Percentiles rank a stretch among this genome's conserved stretches.
Evolutionary conservation across 92 coral and sea anemone genomes (phyloP).

Genomic region (Epizoanthus fatuus): DNA sequence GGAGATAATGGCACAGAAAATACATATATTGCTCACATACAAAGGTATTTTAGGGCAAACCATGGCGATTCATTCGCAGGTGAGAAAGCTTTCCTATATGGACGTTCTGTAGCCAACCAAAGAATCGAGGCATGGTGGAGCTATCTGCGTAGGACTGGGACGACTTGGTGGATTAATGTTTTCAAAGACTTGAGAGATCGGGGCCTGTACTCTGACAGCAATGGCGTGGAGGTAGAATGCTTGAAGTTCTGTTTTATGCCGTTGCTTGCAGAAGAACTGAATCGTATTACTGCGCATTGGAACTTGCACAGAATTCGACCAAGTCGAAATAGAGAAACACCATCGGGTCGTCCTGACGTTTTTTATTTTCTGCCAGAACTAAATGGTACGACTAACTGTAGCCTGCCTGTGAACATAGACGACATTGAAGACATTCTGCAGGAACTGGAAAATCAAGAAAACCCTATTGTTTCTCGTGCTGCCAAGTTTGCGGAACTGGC

Average conservation of each 20-base stretch:
- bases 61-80: too few species aligned
- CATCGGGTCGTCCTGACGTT: constrained; percentile 30
- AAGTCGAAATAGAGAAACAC: not conserved
- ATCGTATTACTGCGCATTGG: not conserved
- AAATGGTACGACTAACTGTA: not conserved
- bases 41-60: constrained; percentile 20
- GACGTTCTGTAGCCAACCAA: too few species aligned
- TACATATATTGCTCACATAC: constrained; percentile 27
- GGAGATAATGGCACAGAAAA: constrained; percentile 12
- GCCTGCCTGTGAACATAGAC: too few species aligned
- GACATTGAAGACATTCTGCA: constrained; percentile 18
- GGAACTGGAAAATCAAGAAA: constrained; percentile 5
- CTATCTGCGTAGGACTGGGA: too few species aligned
- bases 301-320: constrained; percentile 21
- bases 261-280: not conserved
- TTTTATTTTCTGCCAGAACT: constrained; percentile 27
- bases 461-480: constrained; percentile 3
- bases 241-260: not conserved
- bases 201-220: not conserved
- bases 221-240: not conserved
- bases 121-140: too few species aligned
- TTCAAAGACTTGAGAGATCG: too few species aligned
- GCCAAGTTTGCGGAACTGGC: not conserved
- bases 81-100: too few species aligned
- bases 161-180: too few species aligned